Conservation (phyloP, 2,113 vertebrate genomes). For the Dromas ardeola region DNA sequence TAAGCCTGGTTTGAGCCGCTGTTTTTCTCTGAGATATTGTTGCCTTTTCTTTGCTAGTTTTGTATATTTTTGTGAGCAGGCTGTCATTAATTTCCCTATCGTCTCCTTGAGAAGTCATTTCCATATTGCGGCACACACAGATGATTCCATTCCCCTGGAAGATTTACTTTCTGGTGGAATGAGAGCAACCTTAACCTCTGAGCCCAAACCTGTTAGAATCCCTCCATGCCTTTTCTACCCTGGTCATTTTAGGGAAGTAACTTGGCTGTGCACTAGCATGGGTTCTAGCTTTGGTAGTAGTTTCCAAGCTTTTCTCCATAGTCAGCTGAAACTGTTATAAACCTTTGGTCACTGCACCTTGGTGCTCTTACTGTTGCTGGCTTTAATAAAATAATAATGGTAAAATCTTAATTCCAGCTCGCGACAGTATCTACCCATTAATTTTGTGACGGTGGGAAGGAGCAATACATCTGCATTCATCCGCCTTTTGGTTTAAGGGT, state of each 20-base stretch:
- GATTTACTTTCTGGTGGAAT: neutral
- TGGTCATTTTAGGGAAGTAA: neutral
- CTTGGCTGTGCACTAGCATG: neutral
- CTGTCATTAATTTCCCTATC: neutral
- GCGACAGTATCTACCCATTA: neutral
- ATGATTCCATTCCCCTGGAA: neutral
- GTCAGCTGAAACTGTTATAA: neutral
- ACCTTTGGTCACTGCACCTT: neutral
- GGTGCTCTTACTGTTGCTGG: neutral
- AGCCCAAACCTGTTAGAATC: neutral
- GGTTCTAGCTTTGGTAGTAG: neutral
- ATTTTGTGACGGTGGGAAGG: neutral
- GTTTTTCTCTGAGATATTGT: neutral
- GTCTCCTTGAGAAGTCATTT: neutral
- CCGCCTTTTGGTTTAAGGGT: neutral
- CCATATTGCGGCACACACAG: neutral
- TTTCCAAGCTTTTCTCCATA: neutral
- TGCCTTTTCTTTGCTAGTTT: neutral
- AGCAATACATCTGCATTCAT: neutral
- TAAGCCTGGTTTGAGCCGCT: neutral
- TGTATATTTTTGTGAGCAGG: neutral
- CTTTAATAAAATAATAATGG: neutral
- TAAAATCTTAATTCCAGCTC: neutral
- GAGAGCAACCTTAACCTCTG: neutral
- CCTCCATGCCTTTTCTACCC: neutral